Conservation (phyloP, 35 echinoderm and acorn worm species). For the Heliocidaris erythrogramma region DNA sequence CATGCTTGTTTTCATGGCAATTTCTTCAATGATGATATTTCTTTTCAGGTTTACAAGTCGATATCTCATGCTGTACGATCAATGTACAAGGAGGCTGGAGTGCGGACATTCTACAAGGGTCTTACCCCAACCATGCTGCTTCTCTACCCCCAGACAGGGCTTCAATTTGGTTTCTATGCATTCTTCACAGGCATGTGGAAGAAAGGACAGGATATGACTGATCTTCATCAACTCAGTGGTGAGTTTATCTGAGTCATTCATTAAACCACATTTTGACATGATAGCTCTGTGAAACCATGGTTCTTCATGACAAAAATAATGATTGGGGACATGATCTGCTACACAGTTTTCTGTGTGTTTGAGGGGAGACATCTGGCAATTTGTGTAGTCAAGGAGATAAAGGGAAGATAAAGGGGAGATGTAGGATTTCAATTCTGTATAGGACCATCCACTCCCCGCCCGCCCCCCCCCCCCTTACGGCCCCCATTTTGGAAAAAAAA, state of each 20-base stretch:
- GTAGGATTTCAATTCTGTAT: no score
- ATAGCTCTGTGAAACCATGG: not conserved
- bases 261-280: no score
- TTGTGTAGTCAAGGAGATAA: no score
- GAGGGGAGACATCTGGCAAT: no score
- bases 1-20: no score
- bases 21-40: not conserved
- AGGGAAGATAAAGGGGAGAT: no score
- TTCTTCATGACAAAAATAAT: no score
- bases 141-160: constrained; percentile 76
- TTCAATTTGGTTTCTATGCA: constrained; percentile 97
- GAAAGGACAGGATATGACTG: not conserved
- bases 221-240: not conserved
- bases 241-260: not conserved
- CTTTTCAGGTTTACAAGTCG: constrained; percentile 69
- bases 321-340: no score
- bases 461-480: no score
- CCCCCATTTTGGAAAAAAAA: no score
- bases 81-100: constrained; percentile 87
- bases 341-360: no score
- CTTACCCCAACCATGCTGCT: constrained; percentile 77
- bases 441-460: no score
- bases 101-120: constrained; percentile 90
- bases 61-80: constrained; percentile 64
- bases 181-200: constrained; percentile 67